These are phyloP conservation scores for Schizaphis graminum DNA, from an alignment of 2,888 invertebrate species.

Conservation along the genomic window DNA sequence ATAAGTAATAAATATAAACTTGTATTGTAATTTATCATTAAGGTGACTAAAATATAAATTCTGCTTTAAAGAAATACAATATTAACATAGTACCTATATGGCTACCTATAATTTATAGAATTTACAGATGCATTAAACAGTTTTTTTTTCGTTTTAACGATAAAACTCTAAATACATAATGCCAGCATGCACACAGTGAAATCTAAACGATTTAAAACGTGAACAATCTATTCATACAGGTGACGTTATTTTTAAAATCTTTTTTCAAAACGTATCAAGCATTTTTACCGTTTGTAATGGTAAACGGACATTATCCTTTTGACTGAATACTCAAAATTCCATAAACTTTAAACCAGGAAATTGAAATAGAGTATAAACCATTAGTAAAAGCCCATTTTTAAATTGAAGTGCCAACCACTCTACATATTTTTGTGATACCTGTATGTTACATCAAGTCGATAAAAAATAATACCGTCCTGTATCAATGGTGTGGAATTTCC, in stretches of 20 bases:
- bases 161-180: background rate
- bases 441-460: background rate
- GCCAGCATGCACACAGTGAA: background rate
- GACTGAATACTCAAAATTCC: background rate
- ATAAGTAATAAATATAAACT: background rate
- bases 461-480: background rate
- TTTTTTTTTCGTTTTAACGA: background rate
- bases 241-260: background rate
- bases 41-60: background rate
- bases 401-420: background rate
- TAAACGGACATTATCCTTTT: background rate
- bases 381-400: background rate
- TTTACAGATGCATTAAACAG: background rate
- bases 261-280: background rate
- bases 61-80: background rate
- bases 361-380: background rate
- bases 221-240: background rate
- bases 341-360: background rate
- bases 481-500: background rate
- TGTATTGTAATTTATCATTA: background rate
- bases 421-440: background rate
- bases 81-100: background rate
- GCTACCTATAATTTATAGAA: background rate
- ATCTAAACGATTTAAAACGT: background rate
- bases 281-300: background rate